These are phyloP conservation scores for Drosophila ambigua DNA, from an alignment of 1,140 invertebrate genomes.

Conservation along the genomic window DNA sequence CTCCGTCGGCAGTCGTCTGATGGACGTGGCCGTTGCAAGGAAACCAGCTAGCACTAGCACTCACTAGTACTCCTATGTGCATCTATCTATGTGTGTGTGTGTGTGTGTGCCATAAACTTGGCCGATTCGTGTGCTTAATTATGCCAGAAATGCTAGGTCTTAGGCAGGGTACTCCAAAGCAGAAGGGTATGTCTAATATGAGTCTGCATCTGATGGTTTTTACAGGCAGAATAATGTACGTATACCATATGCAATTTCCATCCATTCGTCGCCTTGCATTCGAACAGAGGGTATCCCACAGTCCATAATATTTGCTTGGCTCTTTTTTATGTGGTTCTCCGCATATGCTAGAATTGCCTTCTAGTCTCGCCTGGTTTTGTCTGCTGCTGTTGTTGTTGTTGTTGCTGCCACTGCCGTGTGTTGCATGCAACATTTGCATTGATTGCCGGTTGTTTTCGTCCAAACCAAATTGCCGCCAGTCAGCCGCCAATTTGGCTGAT, in stretches of 20 bases:
- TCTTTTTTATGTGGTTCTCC: slow-evolving; percentile 19
- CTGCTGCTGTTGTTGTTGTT: slow-evolving; percentile 8
- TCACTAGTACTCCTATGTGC: slow-evolving; percentile 1
- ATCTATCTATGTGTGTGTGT: slow-evolving; percentile 20
- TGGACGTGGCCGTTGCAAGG: slow-evolving; percentile 58
- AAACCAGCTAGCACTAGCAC: slow-evolving; percentile 7
- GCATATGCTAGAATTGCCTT: slow-evolving; percentile 43
- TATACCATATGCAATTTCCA: too few relatives aligned
- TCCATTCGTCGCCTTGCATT: too few relatives aligned
- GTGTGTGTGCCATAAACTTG: slow-evolving; percentile 64
- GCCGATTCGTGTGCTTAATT: slow-evolving; percentile 79
- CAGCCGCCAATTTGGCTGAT: slow-evolving; percentile 63
- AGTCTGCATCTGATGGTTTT: too few relatives aligned
- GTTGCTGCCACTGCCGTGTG: neutral
- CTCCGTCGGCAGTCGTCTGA: slow-evolving; percentile 46
- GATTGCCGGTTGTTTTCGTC: slow-evolving; percentile 47
- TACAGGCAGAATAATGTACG: too few relatives aligned
- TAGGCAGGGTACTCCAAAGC: neutral
- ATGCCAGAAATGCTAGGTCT: slow-evolving; percentile 51
- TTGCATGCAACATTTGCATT: slow-evolving; percentile 63
- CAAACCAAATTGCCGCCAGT: slow-evolving; percentile 63
- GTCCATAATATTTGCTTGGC: too few relatives aligned
- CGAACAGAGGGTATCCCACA: too few relatives aligned
- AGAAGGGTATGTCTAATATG: too few relatives aligned
- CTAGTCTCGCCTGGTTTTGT: slow-evolving; percentile 13